Base-by-base conservation (phyloP, 2,113 vertebrate species). In the Pterophyllum scalare region DNA sequence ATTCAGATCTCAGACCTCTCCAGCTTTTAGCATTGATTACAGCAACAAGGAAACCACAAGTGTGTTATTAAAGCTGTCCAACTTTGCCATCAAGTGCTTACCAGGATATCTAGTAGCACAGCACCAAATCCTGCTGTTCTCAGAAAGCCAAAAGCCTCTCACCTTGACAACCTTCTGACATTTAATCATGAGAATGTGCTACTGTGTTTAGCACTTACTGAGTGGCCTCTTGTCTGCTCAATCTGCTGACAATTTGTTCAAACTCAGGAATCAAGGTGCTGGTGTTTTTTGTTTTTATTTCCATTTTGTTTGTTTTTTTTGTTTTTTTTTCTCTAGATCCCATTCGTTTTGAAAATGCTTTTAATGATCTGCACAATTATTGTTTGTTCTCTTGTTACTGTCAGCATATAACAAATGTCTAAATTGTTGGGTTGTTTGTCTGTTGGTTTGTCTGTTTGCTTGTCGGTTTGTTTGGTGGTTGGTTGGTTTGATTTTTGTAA, bases 11-110 rank as follows among this genome's bases (percentile, higher is more conserved):
- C 85, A 89, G 82, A 83, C 59, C 78, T 79, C 78, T 79, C 52
- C 12, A 43, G 76, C 80, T 79, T 22, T 74, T 8, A 84, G 86
- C 88, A 87, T 88, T 92, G 86, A 94, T 94, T 93, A 93, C 92
- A 93, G 92, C 92, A 87, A 89, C 91, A 89, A 81, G 57, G 49
- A 88, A 84, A 86, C 84, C 80, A 62, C 77, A 79, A 87, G 87
- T 82, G 83, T 94, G 92, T 94, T 78, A 93, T 94, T 94, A 93
- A 91, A 92, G 85, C 83, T 49, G 90, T 91, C 89, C 91, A 91
- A 93, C 91, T 94, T 93, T 92, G 87, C 91, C 91, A 93, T 93
- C 90, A 93, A 93, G 90, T 81, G 89, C 93, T 94, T 92, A 93
- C 79, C 85, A 59, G 87, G 83, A 85, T 92, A 89, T 93, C 90